A percentile compares a stretch with the other conserved stretches of the same genome.
These are phyloP conservation scores for Grallaria varia DNA, from an alignment of 2,113 vertebrate genomes.

Conservation along the genomic window DNA sequence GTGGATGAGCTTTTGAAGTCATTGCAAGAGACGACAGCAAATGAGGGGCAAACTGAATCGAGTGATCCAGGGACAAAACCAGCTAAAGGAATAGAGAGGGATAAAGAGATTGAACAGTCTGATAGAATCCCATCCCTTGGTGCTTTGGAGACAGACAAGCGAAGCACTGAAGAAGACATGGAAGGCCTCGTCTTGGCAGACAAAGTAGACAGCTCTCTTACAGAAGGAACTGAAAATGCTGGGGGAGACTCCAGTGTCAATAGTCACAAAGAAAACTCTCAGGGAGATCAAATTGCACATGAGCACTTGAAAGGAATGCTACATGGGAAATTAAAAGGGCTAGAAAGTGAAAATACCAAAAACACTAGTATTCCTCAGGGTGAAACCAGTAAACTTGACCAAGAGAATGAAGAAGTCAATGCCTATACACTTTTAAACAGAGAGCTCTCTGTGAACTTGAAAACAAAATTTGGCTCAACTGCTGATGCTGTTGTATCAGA, in stretches of 20 bases:
- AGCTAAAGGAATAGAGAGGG: background rate
- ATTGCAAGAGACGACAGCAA: constrained; percentile 6
- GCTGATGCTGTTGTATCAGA: constrained; percentile 84
- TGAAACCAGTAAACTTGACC: constrained; percentile 47
- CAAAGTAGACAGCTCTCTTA: background rate
- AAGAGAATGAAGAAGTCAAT: constrained; percentile 57
- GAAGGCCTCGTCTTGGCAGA: background rate
- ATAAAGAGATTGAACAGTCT: background rate
- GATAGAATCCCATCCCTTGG: background rate
- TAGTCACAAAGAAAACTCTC: constrained; percentile 43
- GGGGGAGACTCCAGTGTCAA: background rate
- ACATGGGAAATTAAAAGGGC: constrained; percentile 65
- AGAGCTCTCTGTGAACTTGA: constrained; percentile 73
- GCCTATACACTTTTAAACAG: constrained; percentile 70
- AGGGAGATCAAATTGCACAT: constrained; percentile 57
- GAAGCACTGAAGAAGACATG: background rate
- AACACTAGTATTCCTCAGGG: constrained; percentile 60
- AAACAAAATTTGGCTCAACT: constrained; percentile 85
- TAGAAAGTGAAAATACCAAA: constrained; percentile 75
- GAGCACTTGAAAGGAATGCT: constrained; percentile 55
- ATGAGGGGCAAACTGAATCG: background rate
- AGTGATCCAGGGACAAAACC: background rate
- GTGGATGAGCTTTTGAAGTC: constrained; percentile 80
- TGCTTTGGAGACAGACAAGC: background rate
- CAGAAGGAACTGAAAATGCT: constrained; percentile 23